phyloP scores from a whole-genome alignment of 1,140 invertebrate genomes.

The Vanessa atalanta region DNA sequence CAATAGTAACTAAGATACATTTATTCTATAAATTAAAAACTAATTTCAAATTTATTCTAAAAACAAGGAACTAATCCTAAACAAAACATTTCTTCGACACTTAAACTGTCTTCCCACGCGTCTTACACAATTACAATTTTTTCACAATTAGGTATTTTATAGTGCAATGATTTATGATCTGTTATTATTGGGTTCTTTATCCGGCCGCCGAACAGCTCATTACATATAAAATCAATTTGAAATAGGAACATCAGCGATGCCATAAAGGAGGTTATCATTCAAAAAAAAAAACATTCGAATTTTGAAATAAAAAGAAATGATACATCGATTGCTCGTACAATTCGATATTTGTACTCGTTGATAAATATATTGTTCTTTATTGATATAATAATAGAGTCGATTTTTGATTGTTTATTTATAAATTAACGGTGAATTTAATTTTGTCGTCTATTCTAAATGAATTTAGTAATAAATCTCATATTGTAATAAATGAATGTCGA shows the following conservation, averaged over 20 bases:
- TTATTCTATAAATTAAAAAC: too few species aligned
- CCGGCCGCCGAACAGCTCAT: conserved; percentile 13
- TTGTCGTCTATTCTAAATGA: conserved; percentile 25
- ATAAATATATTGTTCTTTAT: neutral
- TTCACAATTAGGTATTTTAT: conserved; percentile 24
- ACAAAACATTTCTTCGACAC: too few species aligned
- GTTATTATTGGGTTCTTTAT: conserved; percentile 27
- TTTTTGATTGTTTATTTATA: neutral
- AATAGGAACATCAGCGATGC: conserved; percentile 26
- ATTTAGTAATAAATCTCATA: conserved; percentile 32
- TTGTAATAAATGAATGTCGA: conserved; percentile 21
- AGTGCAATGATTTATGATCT: conserved; percentile 31
- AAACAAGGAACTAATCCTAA: too few species aligned
- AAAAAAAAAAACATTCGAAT: conserved; percentile 28
- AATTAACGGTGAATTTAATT: neutral
- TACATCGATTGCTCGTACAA: conserved; percentile 28
- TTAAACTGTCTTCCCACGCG: neutral
- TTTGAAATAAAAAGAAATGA: conserved; percentile 39
- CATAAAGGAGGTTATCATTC: conserved; percentile 38
- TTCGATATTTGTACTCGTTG: neutral
- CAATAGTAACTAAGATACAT: too few species aligned
- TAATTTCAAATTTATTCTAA: too few species aligned
- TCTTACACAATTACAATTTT: conserved; percentile 13
- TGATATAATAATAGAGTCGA: neutral
- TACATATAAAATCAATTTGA: conserved; percentile 35